Evolutionary conservation across 2,113 vertebrate species (phyloP), one percentile per base, ranked within the genome.

Genomic region (Pollimyrus isidori): DNA sequence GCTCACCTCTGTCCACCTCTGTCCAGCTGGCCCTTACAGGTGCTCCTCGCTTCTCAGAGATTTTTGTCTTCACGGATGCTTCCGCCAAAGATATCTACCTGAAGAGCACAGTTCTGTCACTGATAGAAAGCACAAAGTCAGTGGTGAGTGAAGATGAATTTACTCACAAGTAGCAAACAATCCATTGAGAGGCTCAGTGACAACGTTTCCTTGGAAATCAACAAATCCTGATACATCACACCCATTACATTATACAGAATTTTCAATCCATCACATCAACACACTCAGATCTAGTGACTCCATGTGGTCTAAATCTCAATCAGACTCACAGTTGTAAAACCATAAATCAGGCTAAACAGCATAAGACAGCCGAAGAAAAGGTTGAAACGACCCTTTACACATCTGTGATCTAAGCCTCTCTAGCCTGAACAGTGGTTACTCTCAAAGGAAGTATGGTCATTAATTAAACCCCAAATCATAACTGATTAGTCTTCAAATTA

Each of bases 21-120:
- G 39, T 82, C 17, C 86, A 91, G 91, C 89, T 91, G 2, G 90
- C 91, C 13, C 84, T 91, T 15, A 88, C 87, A 15, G 56, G 46
- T 15, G 87, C 91, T 1, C 90, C 91, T 19, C 46, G 50, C 3
- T 82, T 21, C 30, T 90, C 90, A 46, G 48, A 90, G 85, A 91
- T 92, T 21, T 92, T 91, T 65, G 82, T 92, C 30, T 92, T 92
- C 53, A 91, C 90, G 9, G 73, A 90, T 76, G 87, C 91, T 42
- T 9, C 85, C 1, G 87, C 90, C 0, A 92, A 92, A 85, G 91
- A 92, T 52, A 26, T 15, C 0, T 4, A 90, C 15, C n/a, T 92
- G 89, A 87, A 83, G 76, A 90, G 87, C 52, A 90, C 90, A 45
- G 69, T 91, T 6, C 23, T 87, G 1, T 90, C 91, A n/a, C 53